phyloP scores from a whole-genome alignment of 2,888 invertebrate genomes.

The Ormia ochracea region DNA sequence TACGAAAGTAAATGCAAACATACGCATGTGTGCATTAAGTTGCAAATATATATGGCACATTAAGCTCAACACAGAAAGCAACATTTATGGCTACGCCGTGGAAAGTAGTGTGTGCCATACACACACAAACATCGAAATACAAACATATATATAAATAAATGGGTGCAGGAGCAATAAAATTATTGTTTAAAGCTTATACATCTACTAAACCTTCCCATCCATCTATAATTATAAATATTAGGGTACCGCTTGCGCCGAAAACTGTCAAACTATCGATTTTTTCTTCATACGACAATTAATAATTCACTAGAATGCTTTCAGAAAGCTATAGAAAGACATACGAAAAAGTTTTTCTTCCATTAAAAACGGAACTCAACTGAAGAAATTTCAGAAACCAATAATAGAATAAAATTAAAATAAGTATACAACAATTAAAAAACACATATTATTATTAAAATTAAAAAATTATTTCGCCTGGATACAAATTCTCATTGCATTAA shows the following conservation, averaged over 20 bases:
- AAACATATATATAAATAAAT: conserved; percentile 1
- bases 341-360: no score
- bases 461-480: no score
- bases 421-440: no score
- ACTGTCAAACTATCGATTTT: no score
- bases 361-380: no score
- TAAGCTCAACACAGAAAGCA: not conserved
- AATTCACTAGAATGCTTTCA: no score
- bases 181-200: conserved; percentile 18
- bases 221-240: not conserved
- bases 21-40: not conserved
- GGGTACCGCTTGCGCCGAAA: not conserved
- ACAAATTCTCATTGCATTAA: no score
- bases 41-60: not conserved
- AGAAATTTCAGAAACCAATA: no score
- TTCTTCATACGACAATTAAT: no score
- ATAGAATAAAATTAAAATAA: no score
- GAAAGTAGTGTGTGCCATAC: not conserved
- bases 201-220: not conserved
- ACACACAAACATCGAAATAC: not conserved
- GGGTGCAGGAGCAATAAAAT: conserved; percentile 3
- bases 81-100: conserved; percentile 20
- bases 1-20: not conserved
- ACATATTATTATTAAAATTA: no score
- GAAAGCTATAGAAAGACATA: no score